These are phyloP conservation scores for Neodiprion pinetum DNA, from an alignment of 1,140 invertebrate species.

Conservation along the genomic window DNA sequence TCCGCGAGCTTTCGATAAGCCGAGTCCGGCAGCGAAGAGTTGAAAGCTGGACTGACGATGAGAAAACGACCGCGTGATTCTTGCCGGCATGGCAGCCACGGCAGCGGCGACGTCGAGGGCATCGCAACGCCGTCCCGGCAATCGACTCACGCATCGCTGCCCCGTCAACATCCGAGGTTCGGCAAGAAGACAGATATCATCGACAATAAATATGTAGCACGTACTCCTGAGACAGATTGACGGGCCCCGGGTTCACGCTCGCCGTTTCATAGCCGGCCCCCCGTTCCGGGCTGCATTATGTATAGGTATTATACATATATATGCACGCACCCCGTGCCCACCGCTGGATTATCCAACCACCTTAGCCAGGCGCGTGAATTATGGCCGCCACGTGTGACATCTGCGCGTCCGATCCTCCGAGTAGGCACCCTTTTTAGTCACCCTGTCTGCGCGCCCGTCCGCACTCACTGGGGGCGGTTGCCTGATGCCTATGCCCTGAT, in stretches of 20 bases:
- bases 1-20: neutral
- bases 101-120: neutral
- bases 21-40: neutral
- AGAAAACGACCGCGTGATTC: neutral
- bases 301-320: neutral
- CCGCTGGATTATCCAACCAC: neutral
- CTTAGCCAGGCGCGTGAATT: constrained; percentile 9
- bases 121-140: neutral
- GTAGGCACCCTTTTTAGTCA: neutral
- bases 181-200: constrained; percentile 12
- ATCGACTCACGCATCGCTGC: constrained; percentile 14
- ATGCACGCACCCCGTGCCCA: neutral
- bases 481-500: constrained; percentile 2
- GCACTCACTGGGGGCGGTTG: neutral
- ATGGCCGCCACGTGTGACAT: constrained; percentile 15
- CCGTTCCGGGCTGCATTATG: constrained; percentile 5
- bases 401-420: constrained; percentile 5
- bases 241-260: neutral
- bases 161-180: constrained; percentile 11
- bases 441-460: neutral
- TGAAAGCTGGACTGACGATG: neutral
- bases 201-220: constrained; percentile 18
- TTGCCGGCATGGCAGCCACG: neutral
- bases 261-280: neutral
- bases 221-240: constrained; percentile 11